These are phyloP conservation scores for Penaeus japonicus DNA, from an alignment of 1,140 invertebrate species.

Conservation along the genomic window DNA sequence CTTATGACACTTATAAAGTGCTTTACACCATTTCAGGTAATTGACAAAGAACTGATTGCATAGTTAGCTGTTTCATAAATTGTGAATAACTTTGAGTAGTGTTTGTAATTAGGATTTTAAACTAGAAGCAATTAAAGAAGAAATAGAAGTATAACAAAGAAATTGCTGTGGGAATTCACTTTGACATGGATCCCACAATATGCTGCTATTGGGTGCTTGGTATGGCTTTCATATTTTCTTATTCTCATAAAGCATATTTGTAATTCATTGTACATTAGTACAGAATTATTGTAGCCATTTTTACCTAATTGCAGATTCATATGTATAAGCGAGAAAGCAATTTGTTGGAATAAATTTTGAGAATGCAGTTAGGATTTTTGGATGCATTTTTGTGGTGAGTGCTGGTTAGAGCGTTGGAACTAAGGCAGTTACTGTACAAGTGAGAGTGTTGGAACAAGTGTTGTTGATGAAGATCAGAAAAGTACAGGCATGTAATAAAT, in stretches of 20 bases:
- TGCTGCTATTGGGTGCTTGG: conserved; percentile 40
- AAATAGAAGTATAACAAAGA: neutral
- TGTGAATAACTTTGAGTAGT: no score
- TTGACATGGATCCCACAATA: neutral
- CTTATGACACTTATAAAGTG: no score
- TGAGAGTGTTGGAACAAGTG: conserved; percentile 39
- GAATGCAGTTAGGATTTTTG: conserved; percentile 2
- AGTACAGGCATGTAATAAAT: no score
- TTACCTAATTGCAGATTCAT: conserved; percentile 40
- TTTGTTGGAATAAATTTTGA: conserved; percentile 14
- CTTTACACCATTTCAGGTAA: no score
- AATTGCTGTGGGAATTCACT: neutral
- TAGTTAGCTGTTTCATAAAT: no score
- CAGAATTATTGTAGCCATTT: conserved; percentile 38
- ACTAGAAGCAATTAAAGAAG: neutral
- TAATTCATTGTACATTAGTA: conserved; percentile 48
- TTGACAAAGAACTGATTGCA: neutral
- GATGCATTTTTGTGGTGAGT: conserved; percentile 22
- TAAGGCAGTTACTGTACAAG: conserved; percentile 17
- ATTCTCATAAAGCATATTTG: conserved; percentile 44
- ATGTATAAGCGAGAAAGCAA: conserved; percentile 28
- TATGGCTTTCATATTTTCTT: conserved; percentile 52
- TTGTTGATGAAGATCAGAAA: neutral
- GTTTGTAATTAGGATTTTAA: neutral
- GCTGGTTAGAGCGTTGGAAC: conserved; percentile 16